Evolutionary conservation across 1,140 invertebrate genomes (phyloP).

Genomic region (Chironomus tepperi): DNA sequence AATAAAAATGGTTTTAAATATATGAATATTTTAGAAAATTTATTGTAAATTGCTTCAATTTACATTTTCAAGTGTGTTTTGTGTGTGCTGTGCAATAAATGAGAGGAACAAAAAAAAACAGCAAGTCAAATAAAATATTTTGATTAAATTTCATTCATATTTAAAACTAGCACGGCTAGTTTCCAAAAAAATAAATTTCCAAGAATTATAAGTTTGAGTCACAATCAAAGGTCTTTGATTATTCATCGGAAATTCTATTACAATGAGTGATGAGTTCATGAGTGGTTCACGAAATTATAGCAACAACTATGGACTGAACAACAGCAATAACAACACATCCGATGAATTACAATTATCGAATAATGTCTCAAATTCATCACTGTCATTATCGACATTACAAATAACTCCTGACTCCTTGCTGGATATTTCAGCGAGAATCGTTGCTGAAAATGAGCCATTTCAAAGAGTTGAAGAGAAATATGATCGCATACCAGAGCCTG

Average conservation of each 20-base stretch:
- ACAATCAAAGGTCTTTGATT: not conserved
- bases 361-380: constrained; percentile 16
- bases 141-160: not conserved
- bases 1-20: constrained; percentile 23
- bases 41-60: constrained; percentile 17
- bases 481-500: constrained; percentile 77
- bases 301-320: not conserved
- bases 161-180: too few species aligned
- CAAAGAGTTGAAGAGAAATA: constrained; percentile 78
- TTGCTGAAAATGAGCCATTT: constrained; percentile 75
- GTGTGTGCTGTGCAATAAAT: constrained; percentile 6
- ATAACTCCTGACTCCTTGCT: constrained; percentile 52
- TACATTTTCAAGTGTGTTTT: constrained; percentile 19
- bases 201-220: not conserved
- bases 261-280: constrained; percentile 19
- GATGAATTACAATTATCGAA: not conserved
- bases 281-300: not conserved
- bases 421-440: constrained; percentile 73
- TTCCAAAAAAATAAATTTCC: not conserved
- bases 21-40: constrained; percentile 22
- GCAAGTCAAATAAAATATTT: not conserved
- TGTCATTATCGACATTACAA: not conserved
- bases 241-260: constrained; percentile 18
- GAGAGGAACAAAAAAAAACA: not conserved
- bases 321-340: not conserved